Conservation (phyloP, 2,888 invertebrate species). For the Rhabditoides inermis region DNA sequence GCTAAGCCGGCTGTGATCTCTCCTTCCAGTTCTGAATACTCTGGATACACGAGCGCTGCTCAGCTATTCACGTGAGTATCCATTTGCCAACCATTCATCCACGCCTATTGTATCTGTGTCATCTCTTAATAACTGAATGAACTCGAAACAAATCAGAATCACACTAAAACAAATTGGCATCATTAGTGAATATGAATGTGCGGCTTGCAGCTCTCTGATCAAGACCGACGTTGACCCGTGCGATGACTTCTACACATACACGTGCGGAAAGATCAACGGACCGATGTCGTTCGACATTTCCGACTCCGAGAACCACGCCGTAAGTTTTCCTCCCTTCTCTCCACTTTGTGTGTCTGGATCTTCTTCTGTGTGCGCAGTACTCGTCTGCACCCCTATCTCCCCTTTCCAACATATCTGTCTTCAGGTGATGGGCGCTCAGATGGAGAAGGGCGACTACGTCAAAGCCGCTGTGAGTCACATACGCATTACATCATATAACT, state of each 20-base stretch:
- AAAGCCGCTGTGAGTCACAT: conserved; percentile 14
- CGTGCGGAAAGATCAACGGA: conserved; percentile 33
- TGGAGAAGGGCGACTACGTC: conserved; percentile 15
- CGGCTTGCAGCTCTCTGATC: conserved; percentile 17
- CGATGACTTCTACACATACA: conserved; percentile 41
- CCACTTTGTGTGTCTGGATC: not conserved
- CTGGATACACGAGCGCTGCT: conserved; percentile 13
- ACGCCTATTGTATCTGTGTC: no score
- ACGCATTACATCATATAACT: no score
- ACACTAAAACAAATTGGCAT: no score
- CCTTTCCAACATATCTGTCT: no score
- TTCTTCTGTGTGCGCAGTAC: not conserved
- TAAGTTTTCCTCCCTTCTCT: not conserved
- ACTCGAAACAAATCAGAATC: no score
- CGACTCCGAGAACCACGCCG: conserved; percentile 15
- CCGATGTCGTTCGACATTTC: conserved; percentile 21
- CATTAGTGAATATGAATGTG: no score
- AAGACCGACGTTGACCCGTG: conserved; percentile 40
- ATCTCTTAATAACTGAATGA: no score
- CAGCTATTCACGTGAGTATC: conserved; percentile 17
- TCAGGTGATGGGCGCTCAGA: conserved; percentile 16
- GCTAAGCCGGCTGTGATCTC: no score
- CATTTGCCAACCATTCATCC: no score
- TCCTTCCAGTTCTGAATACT: conserved; percentile 8
- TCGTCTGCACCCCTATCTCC: no score